Conservation (phyloP, 2,113 vertebrate species). For the Passer domesticus region DNA sequence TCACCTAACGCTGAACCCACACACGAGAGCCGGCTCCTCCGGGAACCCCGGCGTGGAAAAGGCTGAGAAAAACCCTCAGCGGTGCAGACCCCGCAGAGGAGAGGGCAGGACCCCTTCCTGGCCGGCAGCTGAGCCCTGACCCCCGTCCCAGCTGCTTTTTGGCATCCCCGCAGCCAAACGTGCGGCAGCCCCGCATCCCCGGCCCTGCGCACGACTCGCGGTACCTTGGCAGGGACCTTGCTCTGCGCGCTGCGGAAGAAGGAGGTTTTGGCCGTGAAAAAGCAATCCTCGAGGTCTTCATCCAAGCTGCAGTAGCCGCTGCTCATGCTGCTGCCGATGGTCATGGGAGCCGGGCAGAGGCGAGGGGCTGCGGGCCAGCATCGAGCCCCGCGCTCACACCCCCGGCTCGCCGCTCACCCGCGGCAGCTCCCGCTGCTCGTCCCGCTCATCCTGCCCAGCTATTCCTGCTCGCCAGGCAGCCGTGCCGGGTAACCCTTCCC, state of each 20-base stretch:
- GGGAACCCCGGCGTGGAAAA: rapidly evolving
- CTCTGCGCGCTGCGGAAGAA: slow-evolving; percentile 80
- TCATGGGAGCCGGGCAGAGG: slow-evolving; percentile 57
- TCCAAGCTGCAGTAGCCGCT: slow-evolving; percentile 97
- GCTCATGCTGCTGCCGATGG: slow-evolving; percentile 89
- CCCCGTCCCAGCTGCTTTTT: not conserved
- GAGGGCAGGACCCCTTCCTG: not conserved
- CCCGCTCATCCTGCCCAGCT: not conserved
- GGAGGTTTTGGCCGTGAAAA: slow-evolving; percentile 96
- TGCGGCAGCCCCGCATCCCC: not conserved
- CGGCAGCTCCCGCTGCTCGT: slow-evolving; percentile 15
- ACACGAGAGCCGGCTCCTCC: not conserved
- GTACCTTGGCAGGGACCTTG: slow-evolving; percentile 84
- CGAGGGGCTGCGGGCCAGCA: slow-evolving; percentile 3
- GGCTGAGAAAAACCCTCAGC: not conserved
- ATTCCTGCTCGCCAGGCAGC: not conserved
- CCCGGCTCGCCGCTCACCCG: slow-evolving; percentile 30
- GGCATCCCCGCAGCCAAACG: not conserved
- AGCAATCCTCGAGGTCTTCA: slow-evolving; percentile 92
- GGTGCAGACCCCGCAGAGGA: not conserved
- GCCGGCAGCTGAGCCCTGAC: not conserved
- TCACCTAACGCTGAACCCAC: not conserved
- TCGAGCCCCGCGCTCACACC: slow-evolving; percentile 26
- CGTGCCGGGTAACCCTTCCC: slow-evolving; percentile 28
- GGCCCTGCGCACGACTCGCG: not conserved